phyloP scores from a whole-genome alignment of 2,113 vertebrate species.

The Proteles cristata region DNA sequence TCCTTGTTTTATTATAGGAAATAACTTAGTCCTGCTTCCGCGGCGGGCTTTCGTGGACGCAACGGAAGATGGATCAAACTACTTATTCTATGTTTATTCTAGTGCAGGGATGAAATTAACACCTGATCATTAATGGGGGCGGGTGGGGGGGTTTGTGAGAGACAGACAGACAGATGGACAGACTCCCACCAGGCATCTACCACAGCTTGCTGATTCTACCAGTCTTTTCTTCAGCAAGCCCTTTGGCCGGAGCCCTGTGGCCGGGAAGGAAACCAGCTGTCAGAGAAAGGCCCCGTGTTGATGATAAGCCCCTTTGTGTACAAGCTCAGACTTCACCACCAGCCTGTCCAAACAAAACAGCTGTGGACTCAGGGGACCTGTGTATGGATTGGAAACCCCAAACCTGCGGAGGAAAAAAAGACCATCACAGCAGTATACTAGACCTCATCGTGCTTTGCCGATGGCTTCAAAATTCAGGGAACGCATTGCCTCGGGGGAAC shows the following conservation, averaged over 20 bases:
- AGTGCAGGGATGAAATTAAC: background rate
- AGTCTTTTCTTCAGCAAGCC: background rate
- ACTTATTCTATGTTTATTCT: slow-evolving; percentile 60
- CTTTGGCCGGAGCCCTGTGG: slow-evolving; percentile 20
- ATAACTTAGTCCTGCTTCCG: slow-evolving; percentile 73
- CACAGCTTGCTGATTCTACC: background rate
- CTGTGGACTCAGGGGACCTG: slow-evolving; percentile 69
- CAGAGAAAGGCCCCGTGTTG: slow-evolving; percentile 77
- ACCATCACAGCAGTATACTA: slow-evolving; percentile 54
- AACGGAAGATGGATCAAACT: slow-evolving; percentile 81
- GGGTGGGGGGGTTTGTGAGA: background rate
- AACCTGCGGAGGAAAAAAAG: slow-evolving; percentile 54
- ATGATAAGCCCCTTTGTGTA: slow-evolving; percentile 84
- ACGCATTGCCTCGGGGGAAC: slow-evolving; percentile 42
- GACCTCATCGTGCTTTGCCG: slow-evolving; percentile 72
- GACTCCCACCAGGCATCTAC: background rate
- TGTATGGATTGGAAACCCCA: slow-evolving; percentile 68
- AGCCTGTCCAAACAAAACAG: slow-evolving; percentile 82
- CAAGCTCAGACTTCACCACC: slow-evolving; percentile 65
- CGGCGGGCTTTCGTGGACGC: slow-evolving; percentile 78
- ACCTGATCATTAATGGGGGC: no score
- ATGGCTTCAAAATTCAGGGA: slow-evolving; percentile 58
- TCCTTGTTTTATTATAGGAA: slow-evolving; percentile 79
- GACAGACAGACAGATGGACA: background rate
- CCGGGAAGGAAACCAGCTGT: slow-evolving; percentile 84